A percentile compares a stretch with the other conserved stretches of the same genome.
Conservation (phyloP, 2,113 vertebrate species). For the Crypturellus undulatus region DNA sequence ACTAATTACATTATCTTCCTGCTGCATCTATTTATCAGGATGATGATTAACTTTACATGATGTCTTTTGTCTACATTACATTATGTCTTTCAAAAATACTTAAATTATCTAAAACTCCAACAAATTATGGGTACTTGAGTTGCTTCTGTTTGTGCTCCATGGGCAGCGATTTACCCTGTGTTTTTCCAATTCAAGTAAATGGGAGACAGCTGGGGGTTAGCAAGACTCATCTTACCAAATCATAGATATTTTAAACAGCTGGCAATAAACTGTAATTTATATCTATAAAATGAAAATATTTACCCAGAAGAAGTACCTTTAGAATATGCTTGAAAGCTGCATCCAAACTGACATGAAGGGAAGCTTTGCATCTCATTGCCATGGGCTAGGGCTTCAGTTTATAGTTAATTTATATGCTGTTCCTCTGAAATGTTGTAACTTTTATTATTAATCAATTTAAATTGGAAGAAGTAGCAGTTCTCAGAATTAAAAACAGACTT, state of each 20-base stretch:
- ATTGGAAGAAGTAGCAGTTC: conserved; percentile 54
- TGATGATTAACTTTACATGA: conserved; percentile 48
- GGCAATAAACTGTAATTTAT: conserved; percentile 72
- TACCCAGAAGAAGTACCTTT: conserved; percentile 62
- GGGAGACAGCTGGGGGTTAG: conserved; percentile 65
- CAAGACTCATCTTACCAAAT: conserved; percentile 70
- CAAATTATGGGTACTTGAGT: conserved; percentile 68
- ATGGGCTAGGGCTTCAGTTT: conserved; percentile 55
- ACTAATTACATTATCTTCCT: conserved; percentile 43
- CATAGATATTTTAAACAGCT: conserved; percentile 71
- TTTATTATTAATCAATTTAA: conserved; percentile 69
- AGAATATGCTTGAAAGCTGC: conserved; percentile 52
- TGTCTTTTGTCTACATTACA: conserved; percentile 53
- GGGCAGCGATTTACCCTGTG: conserved; percentile 64
- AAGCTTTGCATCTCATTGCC: conserved; percentile 61
- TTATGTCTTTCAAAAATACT: conserved; percentile 63
- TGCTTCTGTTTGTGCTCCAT: conserved; percentile 63
- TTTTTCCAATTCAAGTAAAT: conserved; percentile 72
- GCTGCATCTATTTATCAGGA: conserved; percentile 34
- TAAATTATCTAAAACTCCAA: conserved; percentile 67
- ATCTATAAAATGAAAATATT: conserved; percentile 64
- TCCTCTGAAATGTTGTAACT: conserved; percentile 60
- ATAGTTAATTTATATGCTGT: conserved; percentile 61
- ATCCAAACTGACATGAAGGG: conserved; percentile 54
- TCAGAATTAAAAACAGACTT: conserved; percentile 65